These are phyloP conservation scores for Potorous gilbertii DNA, from an alignment of 2,797 vertebrate species.

Conservation along the genomic window DNA sequence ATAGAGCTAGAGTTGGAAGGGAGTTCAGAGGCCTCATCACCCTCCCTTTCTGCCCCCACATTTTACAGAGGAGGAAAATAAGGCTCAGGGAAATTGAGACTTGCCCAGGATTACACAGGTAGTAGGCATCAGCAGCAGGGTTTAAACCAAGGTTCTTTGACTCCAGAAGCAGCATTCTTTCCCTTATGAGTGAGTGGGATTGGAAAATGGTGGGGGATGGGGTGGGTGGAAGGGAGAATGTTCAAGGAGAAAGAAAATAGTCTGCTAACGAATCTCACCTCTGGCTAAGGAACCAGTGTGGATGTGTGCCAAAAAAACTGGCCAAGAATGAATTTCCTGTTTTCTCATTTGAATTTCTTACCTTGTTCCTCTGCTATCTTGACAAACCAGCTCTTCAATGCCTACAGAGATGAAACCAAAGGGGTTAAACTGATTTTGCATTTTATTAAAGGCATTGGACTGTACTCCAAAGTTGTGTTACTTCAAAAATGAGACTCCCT, in stretches of 20 bases:
- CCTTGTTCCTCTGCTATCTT: conserved; percentile 57
- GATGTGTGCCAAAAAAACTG: conserved; percentile 30
- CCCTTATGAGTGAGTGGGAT: background rate
- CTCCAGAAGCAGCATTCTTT: background rate
- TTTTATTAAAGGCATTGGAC: conserved; percentile 18
- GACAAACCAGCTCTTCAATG: conserved; percentile 63
- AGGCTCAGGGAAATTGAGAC: background rate
- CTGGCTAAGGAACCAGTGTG: conserved; percentile 17
- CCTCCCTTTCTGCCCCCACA: background rate
- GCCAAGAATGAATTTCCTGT: conserved; percentile 63
- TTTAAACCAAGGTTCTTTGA: too few relatives aligned
- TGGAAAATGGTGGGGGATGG: background rate
- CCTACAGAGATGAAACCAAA: conserved; percentile 37
- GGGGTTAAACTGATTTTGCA: conserved; percentile 44
- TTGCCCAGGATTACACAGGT: background rate
- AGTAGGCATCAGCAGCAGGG: background rate
- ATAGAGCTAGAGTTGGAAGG: background rate
- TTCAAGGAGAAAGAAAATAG: conserved; percentile 27
- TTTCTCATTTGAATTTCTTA: conserved; percentile 62
- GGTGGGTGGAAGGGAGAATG: background rate
- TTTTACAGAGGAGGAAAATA: background rate
- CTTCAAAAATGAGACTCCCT: conserved; percentile 28
- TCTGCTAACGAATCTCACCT: conserved; percentile 13
- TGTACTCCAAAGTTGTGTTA: background rate
- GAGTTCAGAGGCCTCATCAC: background rate